Conservation (phyloP, 2,113 vertebrate species). For the Anhinga rufa region DNA sequence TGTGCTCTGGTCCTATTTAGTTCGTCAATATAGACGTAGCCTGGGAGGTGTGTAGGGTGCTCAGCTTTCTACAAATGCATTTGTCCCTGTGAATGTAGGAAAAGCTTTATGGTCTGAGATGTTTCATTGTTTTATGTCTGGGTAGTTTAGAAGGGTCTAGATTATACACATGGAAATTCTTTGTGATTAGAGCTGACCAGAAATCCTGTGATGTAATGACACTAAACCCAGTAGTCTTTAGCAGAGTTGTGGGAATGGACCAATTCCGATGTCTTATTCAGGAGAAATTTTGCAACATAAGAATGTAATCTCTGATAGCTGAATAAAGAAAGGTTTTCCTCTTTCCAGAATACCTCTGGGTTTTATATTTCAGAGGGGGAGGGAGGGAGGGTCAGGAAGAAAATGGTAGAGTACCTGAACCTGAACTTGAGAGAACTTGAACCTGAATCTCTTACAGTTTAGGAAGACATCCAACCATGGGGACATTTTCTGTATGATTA, state of each 20-base stretch:
- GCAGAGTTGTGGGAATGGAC: not conserved
- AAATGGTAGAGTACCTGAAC: not conserved
- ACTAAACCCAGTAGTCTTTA: not conserved
- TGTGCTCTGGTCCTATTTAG: not conserved
- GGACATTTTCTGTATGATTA: not conserved
- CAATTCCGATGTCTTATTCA: not conserved
- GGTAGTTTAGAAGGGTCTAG: not conserved
- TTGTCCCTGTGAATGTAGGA: not conserved
- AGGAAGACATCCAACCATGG: not conserved
- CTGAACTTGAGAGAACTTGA: not conserved
- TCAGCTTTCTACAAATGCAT: not conserved
- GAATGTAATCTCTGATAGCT: not conserved
- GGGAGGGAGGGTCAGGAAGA: not conserved
- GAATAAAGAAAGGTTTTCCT: not conserved
- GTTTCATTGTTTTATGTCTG: not conserved
- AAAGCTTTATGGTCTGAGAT: not conserved
- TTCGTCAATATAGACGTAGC: rapidly evolving
- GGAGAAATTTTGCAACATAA: not conserved
- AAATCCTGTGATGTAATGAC: not conserved
- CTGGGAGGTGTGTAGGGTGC: not conserved
- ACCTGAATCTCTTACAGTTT: not conserved
- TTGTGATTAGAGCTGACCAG: not conserved
- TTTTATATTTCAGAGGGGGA: not conserved
- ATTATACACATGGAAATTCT: not conserved
- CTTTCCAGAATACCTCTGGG: not conserved